Base-by-base conservation (phyloP, 2,797 vertebrate species). In the Gallirallus australis region DNA sequence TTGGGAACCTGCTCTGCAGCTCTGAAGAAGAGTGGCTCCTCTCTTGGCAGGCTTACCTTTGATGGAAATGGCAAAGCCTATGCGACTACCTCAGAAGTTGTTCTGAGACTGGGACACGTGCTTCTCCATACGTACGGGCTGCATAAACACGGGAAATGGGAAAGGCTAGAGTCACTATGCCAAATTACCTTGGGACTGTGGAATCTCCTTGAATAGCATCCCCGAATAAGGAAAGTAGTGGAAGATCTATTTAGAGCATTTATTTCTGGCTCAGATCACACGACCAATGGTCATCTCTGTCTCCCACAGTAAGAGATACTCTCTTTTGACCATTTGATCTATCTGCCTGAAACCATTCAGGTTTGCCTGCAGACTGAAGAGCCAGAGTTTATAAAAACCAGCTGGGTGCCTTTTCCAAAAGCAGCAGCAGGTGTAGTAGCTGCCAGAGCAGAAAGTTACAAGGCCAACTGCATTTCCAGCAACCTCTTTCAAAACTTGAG, bases 171-270 rank as follows among this genome's bases (percentile, higher is more conserved):
- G 39, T 77, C 77, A 31, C 63, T 18, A 17, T 5, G 54, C 39
- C 39, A 25, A 80, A 11, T 80, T 92, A 82, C 81, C 75, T 87
- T 94, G 78, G 78, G 89, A 89, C 64, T n/a, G 14, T 68, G 68
- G 57, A 89, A 92, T 86, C 50, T 85, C 60, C 71, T 77, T 57
- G 64, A 92, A 89, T 47, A 92, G 60, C 78, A 84, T 57, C 59
- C 83, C 68, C 75, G 95, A 94, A 89, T n/a, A 94, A 64, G 80
- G 90, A 39, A 84, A 86, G 52, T 5, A 79, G 53, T 35, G 25
- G 35, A 82, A 94, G 42, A 60, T 82, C 25, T 85, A 77, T 89
- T 90, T 65, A 72, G 72, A 82, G 18, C 35, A 90, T 71, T 92
- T 91, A 78, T 80, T 93, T 80, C 78, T 92, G 64, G 27, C 75